A percentile compares a stretch with the other conserved stretches of the same genome.
Evolutionary conservation across 2,888 invertebrate species (phyloP).

Genomic region (Calameuta idolon): DNA sequence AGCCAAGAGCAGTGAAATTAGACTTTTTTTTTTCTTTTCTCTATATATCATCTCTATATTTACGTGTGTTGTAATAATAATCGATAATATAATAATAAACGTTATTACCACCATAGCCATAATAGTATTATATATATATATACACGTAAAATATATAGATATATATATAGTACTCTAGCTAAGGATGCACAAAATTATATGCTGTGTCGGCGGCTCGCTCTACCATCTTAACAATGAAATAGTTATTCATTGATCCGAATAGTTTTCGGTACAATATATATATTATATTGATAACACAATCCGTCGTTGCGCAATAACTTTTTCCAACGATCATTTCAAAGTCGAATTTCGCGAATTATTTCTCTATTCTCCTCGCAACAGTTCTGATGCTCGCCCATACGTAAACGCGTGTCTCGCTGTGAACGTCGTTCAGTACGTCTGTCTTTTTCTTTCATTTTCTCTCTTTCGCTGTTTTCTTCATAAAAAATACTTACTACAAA

Average conservation of each 20-base stretch:
- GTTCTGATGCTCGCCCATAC: not conserved
- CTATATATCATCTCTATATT: constrained; percentile 45
- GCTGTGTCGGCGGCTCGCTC: constrained; percentile 38
- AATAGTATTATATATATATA: constrained; percentile 46
- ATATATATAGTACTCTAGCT: constrained; percentile 13
- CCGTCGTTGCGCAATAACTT: constrained; percentile 24
- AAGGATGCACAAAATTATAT: constrained; percentile 18
- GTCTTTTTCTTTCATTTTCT: not conserved
- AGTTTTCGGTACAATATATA: constrained; percentile 43
- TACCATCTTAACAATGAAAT: constrained; percentile 48
- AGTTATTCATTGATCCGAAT: constrained; percentile 32
- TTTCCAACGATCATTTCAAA: not conserved
- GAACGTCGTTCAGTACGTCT: not conserved
- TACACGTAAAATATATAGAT: constrained; percentile 28
- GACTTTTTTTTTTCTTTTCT: constrained; percentile 24
- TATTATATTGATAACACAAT: constrained; percentile 35
- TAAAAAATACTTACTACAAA: constrained; percentile 32
- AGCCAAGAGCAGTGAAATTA: constrained; percentile 28
- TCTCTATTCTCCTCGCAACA: not conserved
- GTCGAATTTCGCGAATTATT: not conserved
- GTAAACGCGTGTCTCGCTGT: not conserved
- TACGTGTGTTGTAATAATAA: constrained; percentile 52
- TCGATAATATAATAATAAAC: constrained; percentile 56
- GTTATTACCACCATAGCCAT: constrained; percentile 58
- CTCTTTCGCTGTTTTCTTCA: constrained; percentile 18